These are phyloP conservation scores for Macrosteles quadrilineatus DNA, from an alignment of 1,140 invertebrate genomes.

Conservation along the genomic window DNA sequence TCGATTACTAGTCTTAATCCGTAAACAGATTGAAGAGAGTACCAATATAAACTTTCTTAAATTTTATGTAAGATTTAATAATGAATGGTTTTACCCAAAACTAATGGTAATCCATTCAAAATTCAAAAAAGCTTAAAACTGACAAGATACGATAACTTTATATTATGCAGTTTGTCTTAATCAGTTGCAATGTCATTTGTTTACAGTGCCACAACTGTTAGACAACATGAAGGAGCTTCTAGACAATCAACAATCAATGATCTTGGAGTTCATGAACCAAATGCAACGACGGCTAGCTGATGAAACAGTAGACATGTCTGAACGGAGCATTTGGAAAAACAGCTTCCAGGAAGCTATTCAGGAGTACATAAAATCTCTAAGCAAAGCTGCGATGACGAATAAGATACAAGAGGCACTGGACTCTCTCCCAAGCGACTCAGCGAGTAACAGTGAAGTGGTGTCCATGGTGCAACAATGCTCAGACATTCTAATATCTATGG, in stretches of 20 bases:
- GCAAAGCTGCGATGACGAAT: background rate
- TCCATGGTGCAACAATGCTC: slow-evolving; percentile 37
- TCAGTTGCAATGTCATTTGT: too few species aligned
- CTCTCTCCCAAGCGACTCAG: background rate
- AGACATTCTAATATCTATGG: slow-evolving; percentile 35
- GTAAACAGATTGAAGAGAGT: too few species aligned
- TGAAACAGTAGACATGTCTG: background rate
- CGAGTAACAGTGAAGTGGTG: slow-evolving; percentile 21
- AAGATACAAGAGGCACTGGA: slow-evolving; percentile 21
- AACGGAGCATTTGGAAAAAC: background rate
- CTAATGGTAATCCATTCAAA: too few species aligned
- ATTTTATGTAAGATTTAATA: background rate
- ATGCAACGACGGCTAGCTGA: slow-evolving; percentile 1
- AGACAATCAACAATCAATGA: background rate
- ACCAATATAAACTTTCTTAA: too few species aligned
- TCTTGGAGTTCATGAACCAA: background rate
- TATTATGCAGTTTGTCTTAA: too few species aligned
- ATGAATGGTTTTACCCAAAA: slow-evolving; percentile 39
- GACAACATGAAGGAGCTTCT: slow-evolving; percentile 7
- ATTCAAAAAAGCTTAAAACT: too few species aligned
- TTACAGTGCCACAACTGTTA: slow-evolving; percentile 39
- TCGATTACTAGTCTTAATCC: too few species aligned
- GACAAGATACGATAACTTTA: too few species aligned
- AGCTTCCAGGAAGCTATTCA: background rate
- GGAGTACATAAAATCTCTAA: background rate